Evolutionary conservation across 2,888 invertebrate genomes (phyloP).

Genomic region (Ophion slaviceki): DNA sequence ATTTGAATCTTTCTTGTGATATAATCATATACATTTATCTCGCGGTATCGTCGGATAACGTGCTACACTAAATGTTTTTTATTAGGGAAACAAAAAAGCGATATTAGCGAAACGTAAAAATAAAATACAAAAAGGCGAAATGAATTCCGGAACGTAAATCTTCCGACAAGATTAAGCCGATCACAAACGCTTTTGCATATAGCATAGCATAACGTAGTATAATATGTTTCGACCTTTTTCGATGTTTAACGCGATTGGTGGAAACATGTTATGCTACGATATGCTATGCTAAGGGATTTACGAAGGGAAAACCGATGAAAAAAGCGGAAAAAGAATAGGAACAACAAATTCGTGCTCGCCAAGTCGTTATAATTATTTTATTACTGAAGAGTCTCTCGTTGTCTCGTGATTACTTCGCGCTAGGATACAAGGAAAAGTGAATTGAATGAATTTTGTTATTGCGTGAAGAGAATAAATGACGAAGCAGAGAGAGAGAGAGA

Average conservation of each 20-base stretch:
- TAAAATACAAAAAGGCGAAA: constrained; percentile 28
- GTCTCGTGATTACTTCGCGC: constrained; percentile 34
- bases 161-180: constrained; percentile 25
- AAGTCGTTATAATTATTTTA: constrained; percentile 69
- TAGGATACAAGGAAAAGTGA: neutral
- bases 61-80: constrained; percentile 77
- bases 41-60: constrained; percentile 74
- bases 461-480: neutral
- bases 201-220: too few species aligned
- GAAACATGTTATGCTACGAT: too few species aligned
- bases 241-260: too few species aligned
- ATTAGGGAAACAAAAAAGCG: constrained; percentile 64
- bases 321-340: constrained; percentile 43
- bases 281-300: too few species aligned
- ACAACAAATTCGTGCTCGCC: constrained; percentile 50
- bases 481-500: constrained; percentile 10
- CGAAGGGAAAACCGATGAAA: constrained; percentile 15
- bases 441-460: constrained; percentile 28
- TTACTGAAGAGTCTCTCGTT: constrained; percentile 59
- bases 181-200: too few species aligned
- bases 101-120: constrained; percentile 68
- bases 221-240: too few species aligned
- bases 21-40: constrained; percentile 82
- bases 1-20: constrained; percentile 84
- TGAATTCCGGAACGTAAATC: constrained; percentile 57